These are phyloP conservation scores for Monomorium pharaonis DNA, from an alignment of 1,140 invertebrate species.

Conservation along the genomic window DNA sequence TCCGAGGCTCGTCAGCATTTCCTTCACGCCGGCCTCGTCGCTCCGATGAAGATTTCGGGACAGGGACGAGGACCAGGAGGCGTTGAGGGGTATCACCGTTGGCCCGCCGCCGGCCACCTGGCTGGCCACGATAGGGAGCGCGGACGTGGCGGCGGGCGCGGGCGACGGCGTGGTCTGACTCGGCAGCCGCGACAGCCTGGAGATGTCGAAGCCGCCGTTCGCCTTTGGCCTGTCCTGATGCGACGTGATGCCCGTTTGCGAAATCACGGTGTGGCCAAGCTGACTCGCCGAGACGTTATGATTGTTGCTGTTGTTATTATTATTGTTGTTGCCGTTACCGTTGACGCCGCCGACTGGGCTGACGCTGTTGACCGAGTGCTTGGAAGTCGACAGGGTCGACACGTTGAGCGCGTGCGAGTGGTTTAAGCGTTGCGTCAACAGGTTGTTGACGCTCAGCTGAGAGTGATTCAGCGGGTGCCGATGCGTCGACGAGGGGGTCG, in stretches of 20 bases:
- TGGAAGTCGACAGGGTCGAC: conserved; percentile 88
- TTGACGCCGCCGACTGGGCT: conserved; percentile 74
- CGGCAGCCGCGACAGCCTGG: conserved; percentile 82
- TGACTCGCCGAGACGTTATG: conserved; percentile 55
- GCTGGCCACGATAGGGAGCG: conserved; percentile 35
- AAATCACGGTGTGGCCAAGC: conserved; percentile 51
- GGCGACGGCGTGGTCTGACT: conserved; percentile 82
- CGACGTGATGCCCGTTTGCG: conserved; percentile 37
- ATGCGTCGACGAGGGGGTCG: conserved; percentile 77
- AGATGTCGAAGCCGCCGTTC: conserved; percentile 86
- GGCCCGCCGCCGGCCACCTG: conserved; percentile 51
- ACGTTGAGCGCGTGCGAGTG: conserved; percentile 88
- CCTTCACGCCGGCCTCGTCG: conserved; percentile 88
- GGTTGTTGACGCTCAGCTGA: conserved; percentile 83
- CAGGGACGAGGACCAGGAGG: conserved; percentile 84
- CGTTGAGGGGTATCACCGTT: conserved; percentile 81
- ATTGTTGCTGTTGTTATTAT: conserved; percentile 61
- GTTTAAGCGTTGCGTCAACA: conserved; percentile 81
- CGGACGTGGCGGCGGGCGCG: conserved; percentile 73
- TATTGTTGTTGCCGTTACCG: conserved; percentile 71
- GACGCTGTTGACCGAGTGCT: conserved; percentile 90
- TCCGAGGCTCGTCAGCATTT: conserved; percentile 94
- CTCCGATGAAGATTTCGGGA: conserved; percentile 84
- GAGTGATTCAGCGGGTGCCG: conserved; percentile 81
- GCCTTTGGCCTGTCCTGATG: conserved; percentile 80